phyloP scores from a whole-genome alignment of 2,113 vertebrate species.

The Forbesichthys agassizii region DNA sequence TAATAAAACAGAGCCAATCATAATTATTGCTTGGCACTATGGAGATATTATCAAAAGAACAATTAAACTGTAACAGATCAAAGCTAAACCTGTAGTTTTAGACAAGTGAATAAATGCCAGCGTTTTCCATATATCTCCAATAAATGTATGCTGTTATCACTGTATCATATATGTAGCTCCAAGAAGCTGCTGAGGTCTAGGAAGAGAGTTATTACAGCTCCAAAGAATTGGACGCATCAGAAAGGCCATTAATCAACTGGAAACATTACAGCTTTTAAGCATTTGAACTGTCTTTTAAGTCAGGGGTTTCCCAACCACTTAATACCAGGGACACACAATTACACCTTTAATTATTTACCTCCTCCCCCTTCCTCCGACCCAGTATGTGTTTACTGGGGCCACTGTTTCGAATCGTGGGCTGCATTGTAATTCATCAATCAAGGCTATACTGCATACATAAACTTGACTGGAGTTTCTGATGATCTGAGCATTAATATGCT shows the following conservation, averaged over 20 bases:
- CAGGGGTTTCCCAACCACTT: not conserved
- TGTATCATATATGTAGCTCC: not conserved
- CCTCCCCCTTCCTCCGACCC: no score
- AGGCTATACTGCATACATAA: no score
- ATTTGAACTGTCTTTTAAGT: conserved; percentile 5
- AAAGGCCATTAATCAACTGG: conserved; percentile 18
- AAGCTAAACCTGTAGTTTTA: not conserved
- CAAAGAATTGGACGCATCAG: conserved; percentile 23
- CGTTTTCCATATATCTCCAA: conserved; percentile 10
- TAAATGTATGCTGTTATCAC: conserved; percentile 12
- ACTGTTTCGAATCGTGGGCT: no score
- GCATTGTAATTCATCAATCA: no score
- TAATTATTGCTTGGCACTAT: not conserved
- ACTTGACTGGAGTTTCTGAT: no score
- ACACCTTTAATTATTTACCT: no score
- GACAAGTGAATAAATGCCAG: not conserved
- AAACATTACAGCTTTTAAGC: conserved; percentile 1
- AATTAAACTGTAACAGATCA: not conserved
- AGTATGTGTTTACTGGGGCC: no score
- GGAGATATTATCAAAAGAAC: not conserved
- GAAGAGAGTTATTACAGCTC: conserved; percentile 17
- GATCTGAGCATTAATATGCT: no score
- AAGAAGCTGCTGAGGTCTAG: conserved; percentile 4
- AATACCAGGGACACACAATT: not conserved
- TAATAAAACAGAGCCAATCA: no score